Base-by-base conservation (phyloP, 2,888 invertebrate species). In the Drosophila paranaensis region DNA sequence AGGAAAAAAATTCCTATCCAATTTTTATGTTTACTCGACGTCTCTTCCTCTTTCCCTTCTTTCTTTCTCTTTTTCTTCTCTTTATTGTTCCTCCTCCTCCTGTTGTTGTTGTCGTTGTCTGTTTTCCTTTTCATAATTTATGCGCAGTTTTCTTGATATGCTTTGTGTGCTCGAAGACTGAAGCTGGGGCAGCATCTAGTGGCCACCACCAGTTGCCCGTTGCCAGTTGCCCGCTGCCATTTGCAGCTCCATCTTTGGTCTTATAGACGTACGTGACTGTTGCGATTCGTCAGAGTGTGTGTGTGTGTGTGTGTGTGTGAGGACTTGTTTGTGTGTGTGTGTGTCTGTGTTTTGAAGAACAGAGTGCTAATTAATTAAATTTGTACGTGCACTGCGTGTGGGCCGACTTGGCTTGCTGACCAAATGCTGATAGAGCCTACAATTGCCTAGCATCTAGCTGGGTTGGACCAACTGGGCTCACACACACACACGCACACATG, bases 321-420 rank as follows among this genome's bases (percentile, higher is more conserved):
- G 27, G 46, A 13, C n/a, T 27, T 35, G 51, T 20, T 3, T 62
- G 39, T 50, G 25, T 40, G 39, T 50, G 25, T 40, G 65, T 81
- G 33, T 76, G 45, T 82, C n/a, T 20, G 20, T 54, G 25, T 79
- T 83, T 77, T 74, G 77, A 74, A 66, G 80, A 87, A 87, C 82
- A 87, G 80, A 87, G 85, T 87, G 87, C 87, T 83, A 87, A 87
- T 87, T 83, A 83, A 83, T 83, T 83, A 87, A 87, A 83, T 83
- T 87, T 87, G 87, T 83, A 87, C 83, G 87, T 83, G 83, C 70
- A 61, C 62, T 72, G 71, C 71, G 76, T 73, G 69, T 82, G 79
- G 68, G 72, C 71, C 77, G 68, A 68, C 20, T 67, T 33, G 33
- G 42, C 81, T 73, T 69, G 79, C 81, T 82, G 82, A 83, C 83